Base-by-base conservation (phyloP, 2,797 vertebrate genomes). In the Lycodopsis pacificus region DNA sequence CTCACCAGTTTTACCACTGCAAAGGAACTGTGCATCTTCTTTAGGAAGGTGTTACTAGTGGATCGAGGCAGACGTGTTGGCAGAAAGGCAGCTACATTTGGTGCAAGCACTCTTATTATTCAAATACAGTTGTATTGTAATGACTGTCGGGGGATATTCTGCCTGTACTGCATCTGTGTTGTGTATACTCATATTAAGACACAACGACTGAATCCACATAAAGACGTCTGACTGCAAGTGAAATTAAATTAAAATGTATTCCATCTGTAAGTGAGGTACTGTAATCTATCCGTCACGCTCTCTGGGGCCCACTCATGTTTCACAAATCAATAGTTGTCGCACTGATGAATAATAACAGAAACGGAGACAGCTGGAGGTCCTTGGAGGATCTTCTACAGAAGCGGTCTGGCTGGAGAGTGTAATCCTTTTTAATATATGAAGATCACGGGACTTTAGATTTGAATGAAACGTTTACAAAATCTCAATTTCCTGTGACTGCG, bases 401-500 rank as follows among this genome's bases (percentile, higher is more conserved):
- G 71, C 8, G 2, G 22, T 53, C 34, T 62, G 58, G 22, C 69
- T 61, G 66, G 32, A 69, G 58, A 75, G 25, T 51, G 6, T 69
- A 71, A 87, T 77, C 64, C 58, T 70, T 75, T 27, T 72, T 69
- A 75, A 76, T 76, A 80, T 77, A n/a, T 32, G 53, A 79, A 81
- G 67, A 86, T 42, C 14, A 0, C 42, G 0, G 54, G 77, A 83
- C 56, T 66, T 74, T 22, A 25, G 32, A 65, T 53, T 11, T 68
- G 58, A 88, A 86, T 73, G 38, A 30, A 88, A 80, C 8, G 0
- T 66, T 84, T 34, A 53, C 38, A 51, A 77, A 46, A 83, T 76
- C 42, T 75, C 36, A 80, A 91, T 90, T 87, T 91, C 91, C 81
- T 65, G 68, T 46, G 54, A 65, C 48, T 77, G 5, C 81, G 64